These are phyloP conservation scores for Pollimyrus isidori DNA, from an alignment of 2,113 vertebrate species.

Conservation along the genomic window DNA sequence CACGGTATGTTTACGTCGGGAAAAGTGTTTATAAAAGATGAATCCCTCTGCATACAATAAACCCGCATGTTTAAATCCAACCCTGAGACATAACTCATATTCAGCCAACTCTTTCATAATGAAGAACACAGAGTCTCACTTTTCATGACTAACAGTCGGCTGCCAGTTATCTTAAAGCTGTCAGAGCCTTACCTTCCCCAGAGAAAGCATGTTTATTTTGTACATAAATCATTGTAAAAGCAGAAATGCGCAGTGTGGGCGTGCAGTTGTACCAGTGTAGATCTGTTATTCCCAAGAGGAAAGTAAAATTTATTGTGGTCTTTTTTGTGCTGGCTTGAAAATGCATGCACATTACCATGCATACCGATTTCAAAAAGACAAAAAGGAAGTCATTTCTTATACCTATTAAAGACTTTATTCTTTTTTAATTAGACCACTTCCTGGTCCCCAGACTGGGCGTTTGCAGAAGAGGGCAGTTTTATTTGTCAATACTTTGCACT, in stretches of 20 bases:
- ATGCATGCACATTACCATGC: not conserved
- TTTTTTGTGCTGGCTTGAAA: not conserved
- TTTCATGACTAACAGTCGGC: not conserved
- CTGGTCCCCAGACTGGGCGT: not conserved
- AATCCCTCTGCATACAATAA: not conserved
- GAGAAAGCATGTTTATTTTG: slow-evolving; percentile 6
- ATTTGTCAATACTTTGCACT: slow-evolving; percentile 1
- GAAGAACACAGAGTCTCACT: not conserved
- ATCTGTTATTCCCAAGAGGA: slow-evolving; percentile 2
- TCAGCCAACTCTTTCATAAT: not conserved
- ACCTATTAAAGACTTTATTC: not conserved
- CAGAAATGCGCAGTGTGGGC: not conserved
- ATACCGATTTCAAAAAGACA: not conserved
- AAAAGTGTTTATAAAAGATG: not conserved
- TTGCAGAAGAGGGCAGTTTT: not conserved
- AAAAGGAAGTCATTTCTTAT: not conserved
- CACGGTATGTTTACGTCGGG: not conserved
- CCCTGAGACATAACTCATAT: not conserved
- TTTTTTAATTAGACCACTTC: slow-evolving; percentile 9
- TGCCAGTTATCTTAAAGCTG: slow-evolving; percentile 7
- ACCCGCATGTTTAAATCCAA: not conserved
- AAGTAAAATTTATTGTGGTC: not conserved
- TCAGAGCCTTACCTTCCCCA: not conserved
- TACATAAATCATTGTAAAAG: slow-evolving; percentile 7
- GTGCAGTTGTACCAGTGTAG: not conserved